A percentile compares a stretch with the other conserved stretches of the same genome.
Conservation (phyloP, 2,113 vertebrate species). For the Pan troglodytes region DNA sequence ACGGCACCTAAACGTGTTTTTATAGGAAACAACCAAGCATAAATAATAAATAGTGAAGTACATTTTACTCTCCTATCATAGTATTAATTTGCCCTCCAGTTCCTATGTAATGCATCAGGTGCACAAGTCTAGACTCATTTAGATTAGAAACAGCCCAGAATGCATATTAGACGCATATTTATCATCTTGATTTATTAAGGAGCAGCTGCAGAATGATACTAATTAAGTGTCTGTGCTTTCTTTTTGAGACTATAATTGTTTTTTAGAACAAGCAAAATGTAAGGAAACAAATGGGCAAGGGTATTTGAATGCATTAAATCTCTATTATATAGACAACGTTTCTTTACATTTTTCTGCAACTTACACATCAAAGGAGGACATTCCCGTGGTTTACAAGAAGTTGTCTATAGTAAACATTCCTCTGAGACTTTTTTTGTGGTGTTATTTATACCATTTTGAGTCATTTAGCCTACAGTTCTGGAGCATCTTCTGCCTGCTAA, state of each 20-base stretch:
- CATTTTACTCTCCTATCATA: slow-evolving; percentile 63
- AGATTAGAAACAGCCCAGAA: slow-evolving; percentile 65
- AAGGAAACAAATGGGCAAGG: slow-evolving; percentile 12
- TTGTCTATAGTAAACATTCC: not conserved
- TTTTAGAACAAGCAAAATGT: slow-evolving; percentile 20
- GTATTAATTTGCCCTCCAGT: slow-evolving; percentile 66
- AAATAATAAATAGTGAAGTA: slow-evolving; percentile 61
- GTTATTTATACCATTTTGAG: not conserved
- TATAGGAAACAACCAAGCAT: slow-evolving; percentile 61
- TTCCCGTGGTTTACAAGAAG: not conserved
- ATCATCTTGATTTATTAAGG: slow-evolving; percentile 76
- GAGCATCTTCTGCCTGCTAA: not conserved
- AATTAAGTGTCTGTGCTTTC: slow-evolving; percentile 63
- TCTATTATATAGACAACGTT: not conserved
- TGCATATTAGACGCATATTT: slow-evolving; percentile 62
- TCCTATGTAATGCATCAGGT: slow-evolving; percentile 56
- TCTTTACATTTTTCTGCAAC: not conserved
- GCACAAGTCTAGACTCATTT: slow-evolving; percentile 68
- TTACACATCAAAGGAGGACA: not conserved
- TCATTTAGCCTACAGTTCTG: not conserved
- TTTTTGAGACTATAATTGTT: slow-evolving; percentile 63
- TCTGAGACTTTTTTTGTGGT: not conserved
- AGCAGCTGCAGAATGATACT: slow-evolving; percentile 59
- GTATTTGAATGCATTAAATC: not conserved
- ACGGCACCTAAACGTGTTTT: slow-evolving; percentile 62